Evolutionary conservation across 1,140 invertebrate species (phyloP), one percentile per base, ranked within the genome.

Genomic region (Lanistes nyassanus): DNA sequence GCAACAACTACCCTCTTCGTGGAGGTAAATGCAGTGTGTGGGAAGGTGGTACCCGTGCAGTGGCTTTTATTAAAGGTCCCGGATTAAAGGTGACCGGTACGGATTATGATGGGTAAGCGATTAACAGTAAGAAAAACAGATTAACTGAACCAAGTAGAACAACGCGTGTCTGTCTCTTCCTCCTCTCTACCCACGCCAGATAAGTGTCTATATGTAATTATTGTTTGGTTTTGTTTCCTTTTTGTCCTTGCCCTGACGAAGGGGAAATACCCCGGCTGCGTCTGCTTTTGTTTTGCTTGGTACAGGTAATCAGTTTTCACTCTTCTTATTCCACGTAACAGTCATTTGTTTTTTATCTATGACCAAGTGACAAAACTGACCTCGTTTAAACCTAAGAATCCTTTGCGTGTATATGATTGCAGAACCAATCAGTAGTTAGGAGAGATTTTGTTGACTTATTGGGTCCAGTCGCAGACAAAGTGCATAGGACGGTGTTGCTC

Each of bases 51-150:
- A 84, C 83, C 16, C 74, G 76, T 29, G 81, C 81, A 7, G 71
- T 77, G 3, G 84, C 82, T 26, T 88, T 90, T 79, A 74, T 89
- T 2, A 78, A 82, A 58, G 84, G 85, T 55, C 68, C 81, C 13
- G 76, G 84, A 6, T 68, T 88, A 31, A 71, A 79, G 21, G 79
- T 79, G 36, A 65, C 47, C 37, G 76, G 79, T 13, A 53, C 53
- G 3, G 65, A 62, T 5, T 80, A 80, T 69, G 68, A 80, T 26
- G 84, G 80, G 81, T 83, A 80, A n/a, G n/a, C n/a, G n/a, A n/a
- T n/a, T n/a, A n/a, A 62, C 58, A 62, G 58, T 26, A 31, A 62
- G 58, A 62, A 31, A 62, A 31, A 62, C 23, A 62, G 58, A 62
- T 23, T 26, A 31, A 62, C 23, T 26, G 58, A 16, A 7, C n/a